Evolutionary conservation across 2,113 vertebrate species (phyloP).

Genomic region (Noctilio leporinus): DNA sequence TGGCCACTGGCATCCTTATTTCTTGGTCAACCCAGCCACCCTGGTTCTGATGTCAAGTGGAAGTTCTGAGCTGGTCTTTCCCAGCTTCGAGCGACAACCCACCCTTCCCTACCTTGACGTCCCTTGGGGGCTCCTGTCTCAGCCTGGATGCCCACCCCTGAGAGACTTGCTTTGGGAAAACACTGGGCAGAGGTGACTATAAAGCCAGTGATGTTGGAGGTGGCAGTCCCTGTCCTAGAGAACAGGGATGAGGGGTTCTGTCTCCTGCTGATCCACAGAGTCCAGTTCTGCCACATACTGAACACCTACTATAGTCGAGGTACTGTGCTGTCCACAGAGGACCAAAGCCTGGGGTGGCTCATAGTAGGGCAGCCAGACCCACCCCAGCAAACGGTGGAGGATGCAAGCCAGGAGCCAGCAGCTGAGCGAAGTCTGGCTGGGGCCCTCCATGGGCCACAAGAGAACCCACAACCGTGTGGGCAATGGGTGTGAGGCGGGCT

Average conservation of each 20-base stretch:
- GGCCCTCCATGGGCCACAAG: not conserved
- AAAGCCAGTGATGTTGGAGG: not conserved
- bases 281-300: not conserved
- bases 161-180: not conserved
- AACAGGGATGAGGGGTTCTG: not conserved
- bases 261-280: not conserved
- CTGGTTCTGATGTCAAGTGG: conserved; percentile 36
- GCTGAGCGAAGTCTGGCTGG: not conserved
- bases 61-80: conserved; percentile 43
- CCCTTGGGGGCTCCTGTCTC: not conserved
- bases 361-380: not conserved
- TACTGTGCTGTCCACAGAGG: not conserved
- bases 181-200: not conserved
- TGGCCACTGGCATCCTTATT: conserved; percentile 55
- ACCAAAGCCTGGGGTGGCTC: not conserved
- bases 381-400: not conserved
- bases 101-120: not conserved
- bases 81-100: not conserved
- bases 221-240: not conserved
- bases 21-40: conserved; percentile 17
- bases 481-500: not conserved
- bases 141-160: not conserved
- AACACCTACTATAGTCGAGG: not conserved
- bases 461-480: not conserved
- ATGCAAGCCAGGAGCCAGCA: not conserved